Evolutionary conservation across 2,888 invertebrate genomes (phyloP).

Genomic region (Spisula subtruncata): DNA sequence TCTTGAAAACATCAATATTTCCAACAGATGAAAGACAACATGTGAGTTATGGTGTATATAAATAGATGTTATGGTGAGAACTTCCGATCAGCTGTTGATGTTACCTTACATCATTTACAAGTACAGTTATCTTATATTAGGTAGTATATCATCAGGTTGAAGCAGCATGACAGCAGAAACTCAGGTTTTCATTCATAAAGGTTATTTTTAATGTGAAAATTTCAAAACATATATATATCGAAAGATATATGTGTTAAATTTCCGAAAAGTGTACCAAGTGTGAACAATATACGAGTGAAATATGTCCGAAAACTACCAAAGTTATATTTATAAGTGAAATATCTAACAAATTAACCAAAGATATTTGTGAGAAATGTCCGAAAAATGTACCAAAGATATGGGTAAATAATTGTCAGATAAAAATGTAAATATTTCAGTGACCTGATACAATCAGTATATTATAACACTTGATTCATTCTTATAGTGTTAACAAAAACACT

Average conservation of each 20-base stretch:
- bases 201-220: neutral
- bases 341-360: too few species aligned
- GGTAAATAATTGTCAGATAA: too few species aligned
- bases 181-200: neutral
- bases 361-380: too few species aligned
- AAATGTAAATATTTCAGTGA: too few species aligned
- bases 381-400: too few species aligned
- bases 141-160: neutral
- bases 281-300: too few species aligned
- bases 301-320: too few species aligned
- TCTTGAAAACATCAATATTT: conserved; percentile 5
- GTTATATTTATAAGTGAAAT: too few species aligned
- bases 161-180: neutral
- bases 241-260: too few species aligned
- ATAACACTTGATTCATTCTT: neutral
- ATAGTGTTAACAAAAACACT: neutral
- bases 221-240: too few species aligned
- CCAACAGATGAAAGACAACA: neutral
- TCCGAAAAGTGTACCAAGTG: too few species aligned
- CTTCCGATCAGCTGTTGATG: neutral
- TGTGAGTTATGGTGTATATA: neutral
- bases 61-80: neutral
- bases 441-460: too few species aligned
- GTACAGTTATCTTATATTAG: neutral
- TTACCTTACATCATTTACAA: neutral